phyloP scores from a whole-genome alignment of 2,113 vertebrate species.

The Rallus limicola region DNA sequence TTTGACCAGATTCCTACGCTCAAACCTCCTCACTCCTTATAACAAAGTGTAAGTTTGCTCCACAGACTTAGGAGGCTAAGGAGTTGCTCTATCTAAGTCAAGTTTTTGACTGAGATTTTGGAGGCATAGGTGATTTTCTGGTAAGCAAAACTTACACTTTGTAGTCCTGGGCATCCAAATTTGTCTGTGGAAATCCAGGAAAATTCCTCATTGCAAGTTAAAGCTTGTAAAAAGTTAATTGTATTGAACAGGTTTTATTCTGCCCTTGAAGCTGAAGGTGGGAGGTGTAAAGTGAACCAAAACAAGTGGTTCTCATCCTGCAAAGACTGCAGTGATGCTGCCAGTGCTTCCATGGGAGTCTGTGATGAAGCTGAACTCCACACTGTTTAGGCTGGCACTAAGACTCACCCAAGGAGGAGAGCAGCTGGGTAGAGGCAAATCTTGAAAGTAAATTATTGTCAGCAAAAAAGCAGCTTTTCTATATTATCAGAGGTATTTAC shows the following conservation, averaged over 20 bases:
- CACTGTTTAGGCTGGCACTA: fast-evolving
- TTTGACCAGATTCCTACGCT: neutral
- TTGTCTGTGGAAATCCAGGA: neutral
- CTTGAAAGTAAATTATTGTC: neutral
- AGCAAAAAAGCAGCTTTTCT: neutral
- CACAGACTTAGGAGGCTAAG: neutral
- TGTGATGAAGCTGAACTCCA: neutral
- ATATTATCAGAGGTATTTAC: conserved; percentile 25
- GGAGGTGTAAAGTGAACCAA: neutral
- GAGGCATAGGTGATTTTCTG: neutral
- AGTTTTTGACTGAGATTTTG: neutral
- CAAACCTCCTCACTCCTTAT: neutral
- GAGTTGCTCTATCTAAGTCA: neutral
- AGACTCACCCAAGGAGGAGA: neutral
- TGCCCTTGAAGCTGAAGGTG: neutral
- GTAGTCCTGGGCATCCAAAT: neutral
- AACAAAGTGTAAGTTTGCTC: neutral
- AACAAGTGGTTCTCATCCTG: neutral
- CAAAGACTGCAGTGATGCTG: neutral
- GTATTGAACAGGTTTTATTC: neutral
- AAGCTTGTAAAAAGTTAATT: neutral
- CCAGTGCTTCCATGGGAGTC: neutral
- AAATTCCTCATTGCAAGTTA: neutral
- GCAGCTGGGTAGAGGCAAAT: neutral
- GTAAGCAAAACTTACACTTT: neutral